A percentile compares a stretch with the other conserved stretches of the same genome.
These are phyloP conservation scores for Abrostola tripartita DNA, from an alignment of 2,888 invertebrate genomes.

Conservation along the genomic window DNA sequence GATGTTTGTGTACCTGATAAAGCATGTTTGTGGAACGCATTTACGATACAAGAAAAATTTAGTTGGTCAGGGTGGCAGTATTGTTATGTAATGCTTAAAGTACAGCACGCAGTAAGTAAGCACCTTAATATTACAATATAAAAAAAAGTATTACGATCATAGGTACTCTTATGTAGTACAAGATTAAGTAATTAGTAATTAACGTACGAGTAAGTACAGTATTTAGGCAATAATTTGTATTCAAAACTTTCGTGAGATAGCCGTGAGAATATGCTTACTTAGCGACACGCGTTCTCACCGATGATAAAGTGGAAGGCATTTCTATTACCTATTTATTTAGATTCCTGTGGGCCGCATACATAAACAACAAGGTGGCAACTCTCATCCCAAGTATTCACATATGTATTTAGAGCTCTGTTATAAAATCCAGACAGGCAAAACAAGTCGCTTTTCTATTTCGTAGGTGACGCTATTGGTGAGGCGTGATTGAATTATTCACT, in stretches of 20 bases:
- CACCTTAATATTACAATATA: too few relatives aligned
- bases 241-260: neutral
- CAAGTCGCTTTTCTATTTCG: conserved; percentile 9
- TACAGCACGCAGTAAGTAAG: too few relatives aligned
- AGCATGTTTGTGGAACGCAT: too few relatives aligned
- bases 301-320: neutral
- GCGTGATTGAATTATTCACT: neutral
- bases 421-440: conserved; percentile 24
- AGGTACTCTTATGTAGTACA: too few relatives aligned
- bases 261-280: neutral
- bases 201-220: too few relatives aligned
- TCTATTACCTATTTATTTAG: conserved; percentile 5
- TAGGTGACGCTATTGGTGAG: conserved; percentile 5
- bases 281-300: neutral
- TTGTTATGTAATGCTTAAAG: too few relatives aligned
- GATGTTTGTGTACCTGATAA: too few relatives aligned
- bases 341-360: conserved; percentile 23
- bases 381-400: conserved; percentile 32
- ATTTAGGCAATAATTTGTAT: too few relatives aligned
- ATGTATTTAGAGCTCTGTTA: conserved; percentile 30
- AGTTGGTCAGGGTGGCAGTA: too few relatives aligned
- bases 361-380: conserved; percentile 40
- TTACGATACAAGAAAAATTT: too few relatives aligned
- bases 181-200: too few relatives aligned
- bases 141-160: too few relatives aligned